Percentiles rank a stretch among this genome's conserved stretches.
These are phyloP conservation scores for Labeo rohita DNA, from an alignment of 2,113 vertebrate species.

Conservation along the genomic window DNA sequence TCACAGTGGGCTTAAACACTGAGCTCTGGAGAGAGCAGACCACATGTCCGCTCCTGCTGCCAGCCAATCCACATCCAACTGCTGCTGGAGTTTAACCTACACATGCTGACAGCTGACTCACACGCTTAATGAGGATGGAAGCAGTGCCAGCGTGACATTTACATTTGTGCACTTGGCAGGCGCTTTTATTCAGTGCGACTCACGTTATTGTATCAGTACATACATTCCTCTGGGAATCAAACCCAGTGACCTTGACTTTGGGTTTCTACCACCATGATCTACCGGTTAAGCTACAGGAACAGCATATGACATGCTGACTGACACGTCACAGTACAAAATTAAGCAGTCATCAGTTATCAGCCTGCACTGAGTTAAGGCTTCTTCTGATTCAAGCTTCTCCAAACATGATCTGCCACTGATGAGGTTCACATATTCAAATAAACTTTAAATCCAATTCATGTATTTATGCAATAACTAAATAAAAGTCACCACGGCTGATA, in stretches of 20 bases:
- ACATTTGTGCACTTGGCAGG: not conserved
- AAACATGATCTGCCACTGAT: not conserved
- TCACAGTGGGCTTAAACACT: conserved; percentile 52
- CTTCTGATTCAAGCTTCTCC: not conserved
- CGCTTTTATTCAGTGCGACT: not conserved
- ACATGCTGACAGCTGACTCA: conserved; percentile 20
- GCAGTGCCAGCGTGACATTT: not conserved
- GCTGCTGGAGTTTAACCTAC: conserved; percentile 21
- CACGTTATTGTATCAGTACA: not conserved
- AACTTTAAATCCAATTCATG: not conserved
- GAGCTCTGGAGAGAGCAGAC: conserved; percentile 34
- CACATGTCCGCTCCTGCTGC: conserved; percentile 9
- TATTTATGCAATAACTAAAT: not conserved
- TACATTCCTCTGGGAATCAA: not conserved
- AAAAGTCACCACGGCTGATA: not conserved
- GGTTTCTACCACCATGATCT: not conserved
- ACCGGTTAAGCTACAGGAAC: not conserved
- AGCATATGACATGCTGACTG: not conserved
- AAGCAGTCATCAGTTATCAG: not conserved
- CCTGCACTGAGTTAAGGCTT: not conserved
- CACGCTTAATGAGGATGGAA: conserved; percentile 22
- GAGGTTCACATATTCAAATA: not conserved
- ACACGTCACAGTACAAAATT: not conserved
- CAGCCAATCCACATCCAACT: conserved; percentile 9
- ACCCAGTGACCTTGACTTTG: not conserved